Conservation (phyloP, 2,113 vertebrate species). For the Anser brachyrhynchus region DNA sequence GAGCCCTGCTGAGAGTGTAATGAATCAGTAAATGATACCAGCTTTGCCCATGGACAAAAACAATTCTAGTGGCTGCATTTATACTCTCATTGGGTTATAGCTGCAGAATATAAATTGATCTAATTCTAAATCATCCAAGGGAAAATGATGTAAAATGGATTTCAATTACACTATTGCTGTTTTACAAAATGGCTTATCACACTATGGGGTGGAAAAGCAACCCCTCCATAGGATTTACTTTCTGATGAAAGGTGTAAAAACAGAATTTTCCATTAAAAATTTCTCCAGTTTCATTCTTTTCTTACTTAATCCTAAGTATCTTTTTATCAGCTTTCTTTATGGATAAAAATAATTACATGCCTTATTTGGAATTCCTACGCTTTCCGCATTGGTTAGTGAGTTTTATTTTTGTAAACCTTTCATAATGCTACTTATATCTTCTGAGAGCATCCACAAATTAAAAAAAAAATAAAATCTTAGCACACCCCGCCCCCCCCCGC, state of each 20-base stretch:
- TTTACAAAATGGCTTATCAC: constrained; percentile 49
- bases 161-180: constrained; percentile 58
- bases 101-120: constrained; percentile 65
- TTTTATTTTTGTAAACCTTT: neutral
- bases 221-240: neutral
- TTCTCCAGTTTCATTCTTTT: neutral
- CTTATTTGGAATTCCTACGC: neutral
- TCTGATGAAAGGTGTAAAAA: neutral
- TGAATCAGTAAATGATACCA: constrained; percentile 74
- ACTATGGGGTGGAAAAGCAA: constrained; percentile 10
- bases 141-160: constrained; percentile 61
- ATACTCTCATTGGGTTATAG: constrained; percentile 12
- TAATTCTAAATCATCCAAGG: constrained; percentile 71
- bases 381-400: neutral
- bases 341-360: constrained; percentile 1
- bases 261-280: neutral
- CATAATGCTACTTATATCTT: neutral
- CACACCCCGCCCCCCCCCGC: too few relatives aligned
- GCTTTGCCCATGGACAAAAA: constrained; percentile 43
- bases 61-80: constrained; percentile 45
- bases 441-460: neutral
- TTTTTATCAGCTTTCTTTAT: constrained; percentile 10
- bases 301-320: neutral
- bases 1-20: constrained; percentile 67
- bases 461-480: neutral